Conservation (phyloP, 2,888 invertebrate genomes). For the Biston stratarius region DNA sequence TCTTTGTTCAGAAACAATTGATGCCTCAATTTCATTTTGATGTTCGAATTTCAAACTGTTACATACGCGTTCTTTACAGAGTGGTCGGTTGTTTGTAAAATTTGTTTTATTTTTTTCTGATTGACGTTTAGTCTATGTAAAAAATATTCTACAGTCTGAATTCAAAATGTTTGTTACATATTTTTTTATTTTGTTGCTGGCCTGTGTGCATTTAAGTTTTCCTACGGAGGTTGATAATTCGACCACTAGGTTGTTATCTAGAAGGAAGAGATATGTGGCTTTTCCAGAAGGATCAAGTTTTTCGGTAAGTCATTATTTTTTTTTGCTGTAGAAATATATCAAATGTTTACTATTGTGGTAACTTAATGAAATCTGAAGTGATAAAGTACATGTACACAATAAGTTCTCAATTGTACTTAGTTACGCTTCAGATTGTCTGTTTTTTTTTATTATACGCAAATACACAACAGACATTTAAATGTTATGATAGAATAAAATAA, state of each 20-base stretch:
- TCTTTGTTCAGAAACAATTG: conserved; percentile 36
- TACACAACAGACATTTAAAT: too few species aligned
- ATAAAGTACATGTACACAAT: too few species aligned
- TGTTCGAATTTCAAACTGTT: conserved; percentile 18
- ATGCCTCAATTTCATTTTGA: conserved; percentile 23
- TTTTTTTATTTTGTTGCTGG: conserved; percentile 37
- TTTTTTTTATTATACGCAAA: too few species aligned
- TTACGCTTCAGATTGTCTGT: too few species aligned
- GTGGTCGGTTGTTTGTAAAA: conserved; percentile 8
- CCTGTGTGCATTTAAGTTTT: conserved; percentile 48
- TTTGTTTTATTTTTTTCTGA: conserved; percentile 12
- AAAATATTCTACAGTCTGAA: conserved; percentile 19
- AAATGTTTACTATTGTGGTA: too few species aligned
- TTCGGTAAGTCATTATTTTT: conserved; percentile 82
- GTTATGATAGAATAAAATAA: too few species aligned
- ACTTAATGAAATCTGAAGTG: too few species aligned
- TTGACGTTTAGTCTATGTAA: conserved; percentile 18
- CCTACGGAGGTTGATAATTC: conserved; percentile 34
- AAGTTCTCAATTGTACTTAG: too few species aligned
- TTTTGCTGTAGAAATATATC: background rate
- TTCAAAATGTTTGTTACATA: conserved; percentile 37
- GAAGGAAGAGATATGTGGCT: conserved; percentile 88
- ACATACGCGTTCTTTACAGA: conserved; percentile 11
- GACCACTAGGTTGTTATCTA: conserved; percentile 76
- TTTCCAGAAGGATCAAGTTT: conserved; percentile 91